Percentiles rank a stretch among this genome's conserved stretches.
Conservation (phyloP, 1,140 invertebrate genomes). For the Spodoptera litura region DNA sequence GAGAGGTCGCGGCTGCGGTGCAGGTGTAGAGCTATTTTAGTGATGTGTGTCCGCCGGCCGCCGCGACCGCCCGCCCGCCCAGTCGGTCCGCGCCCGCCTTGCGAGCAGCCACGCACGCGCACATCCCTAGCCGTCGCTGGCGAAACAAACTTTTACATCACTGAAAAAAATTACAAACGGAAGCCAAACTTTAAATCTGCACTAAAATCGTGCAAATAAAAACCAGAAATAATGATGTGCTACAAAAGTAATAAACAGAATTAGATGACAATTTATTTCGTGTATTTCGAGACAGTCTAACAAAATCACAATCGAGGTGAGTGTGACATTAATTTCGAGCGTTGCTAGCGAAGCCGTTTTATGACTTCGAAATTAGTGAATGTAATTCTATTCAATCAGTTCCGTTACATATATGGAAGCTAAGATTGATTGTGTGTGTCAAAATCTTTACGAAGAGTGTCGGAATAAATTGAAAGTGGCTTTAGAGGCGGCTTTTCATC, state of each 20-base stretch:
- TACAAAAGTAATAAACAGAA: neutral
- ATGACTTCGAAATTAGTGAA: slow-evolving; percentile 39
- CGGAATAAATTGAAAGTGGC: slow-evolving; percentile 21
- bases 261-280: slow-evolving; percentile 14
- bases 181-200: neutral
- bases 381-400: slow-evolving; percentile 14
- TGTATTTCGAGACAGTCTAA: slow-evolving; percentile 44
- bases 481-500: slow-evolving; percentile 34
- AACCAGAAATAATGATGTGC: neutral
- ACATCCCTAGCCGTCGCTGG: neutral
- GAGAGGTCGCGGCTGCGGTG: slow-evolving; percentile 70
- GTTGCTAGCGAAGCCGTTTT: slow-evolving; percentile 24
- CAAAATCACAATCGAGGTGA: slow-evolving; percentile 55
- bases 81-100: slow-evolving; percentile 57
- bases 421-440: slow-evolving; percentile 38
- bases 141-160: slow-evolving; percentile 42
- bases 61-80: slow-evolving; percentile 58
- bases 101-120: slow-evolving; percentile 47
- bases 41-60: slow-evolving; percentile 55
- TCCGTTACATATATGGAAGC: slow-evolving; percentile 21
- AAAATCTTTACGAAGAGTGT: slow-evolving; percentile 33
- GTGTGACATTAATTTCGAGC: slow-evolving; percentile 56
- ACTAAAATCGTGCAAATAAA: slow-evolving; percentile 2
- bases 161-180: slow-evolving; percentile 9
- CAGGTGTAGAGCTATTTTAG: slow-evolving; percentile 83